These are phyloP conservation scores for Gandaritis pyraliata DNA, from an alignment of 2,888 invertebrate species.

Conservation along the genomic window DNA sequence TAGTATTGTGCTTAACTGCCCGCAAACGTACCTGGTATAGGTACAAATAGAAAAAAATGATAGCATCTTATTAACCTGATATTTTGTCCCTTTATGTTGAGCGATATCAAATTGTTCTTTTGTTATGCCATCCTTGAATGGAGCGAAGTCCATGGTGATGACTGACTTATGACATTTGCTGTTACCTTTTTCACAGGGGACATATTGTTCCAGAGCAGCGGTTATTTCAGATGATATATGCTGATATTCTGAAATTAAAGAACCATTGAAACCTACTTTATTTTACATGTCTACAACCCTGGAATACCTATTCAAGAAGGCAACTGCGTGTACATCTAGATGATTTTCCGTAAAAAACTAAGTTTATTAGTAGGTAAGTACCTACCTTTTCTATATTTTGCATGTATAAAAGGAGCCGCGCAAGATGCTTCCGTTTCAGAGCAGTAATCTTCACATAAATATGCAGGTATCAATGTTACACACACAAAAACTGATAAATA, in stretches of 20 bases:
- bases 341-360: too few relatives aligned
- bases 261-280: too few relatives aligned
- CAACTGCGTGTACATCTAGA: too few relatives aligned
- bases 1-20: too few relatives aligned
- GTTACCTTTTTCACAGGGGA: conserved; percentile 82
- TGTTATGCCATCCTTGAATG: conserved; percentile 89
- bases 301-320: too few relatives aligned
- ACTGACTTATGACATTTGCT: conserved; percentile 87
- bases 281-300: too few relatives aligned
- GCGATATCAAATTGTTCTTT: conserved; percentile 86
- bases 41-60: too few relatives aligned
- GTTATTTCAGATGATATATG: conserved; percentile 75
- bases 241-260: conserved; percentile 69
- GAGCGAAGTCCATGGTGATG: conserved; percentile 87
- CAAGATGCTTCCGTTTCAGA: conserved; percentile 44
- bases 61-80: conserved; percentile 60
- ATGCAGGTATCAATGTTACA: conserved; percentile 6
- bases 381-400: conserved; percentile 54
- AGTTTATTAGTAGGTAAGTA: too few relatives aligned
- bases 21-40: too few relatives aligned
- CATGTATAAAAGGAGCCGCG: conserved; percentile 33
- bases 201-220: conserved; percentile 77
- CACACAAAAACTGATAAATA: conserved; percentile 15
- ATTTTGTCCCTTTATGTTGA: conserved; percentile 70
- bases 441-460: conserved; percentile 41